Conservation (phyloP, 2,113 vertebrate genomes). For the Eublepharis macularius region DNA sequence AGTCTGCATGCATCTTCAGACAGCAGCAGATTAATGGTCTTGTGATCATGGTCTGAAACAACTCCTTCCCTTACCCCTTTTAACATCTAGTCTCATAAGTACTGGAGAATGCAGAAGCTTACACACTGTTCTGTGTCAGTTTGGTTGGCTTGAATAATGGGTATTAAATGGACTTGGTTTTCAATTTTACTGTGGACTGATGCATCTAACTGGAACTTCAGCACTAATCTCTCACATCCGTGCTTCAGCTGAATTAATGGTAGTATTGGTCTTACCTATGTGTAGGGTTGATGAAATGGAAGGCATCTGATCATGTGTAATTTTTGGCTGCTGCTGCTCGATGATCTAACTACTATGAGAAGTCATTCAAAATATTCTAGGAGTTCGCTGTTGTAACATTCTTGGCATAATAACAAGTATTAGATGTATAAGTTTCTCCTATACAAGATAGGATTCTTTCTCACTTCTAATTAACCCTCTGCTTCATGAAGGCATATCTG, state of each 20-base stretch:
- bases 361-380: not conserved
- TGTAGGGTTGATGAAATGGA: conserved; percentile 52
- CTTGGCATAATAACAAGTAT: not conserved
- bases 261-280: conserved; percentile 60
- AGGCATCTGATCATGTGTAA: not conserved
- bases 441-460: not conserved
- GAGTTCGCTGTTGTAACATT: not conserved
- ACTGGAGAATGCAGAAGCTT: too few relatives aligned
- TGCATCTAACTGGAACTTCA: too few relatives aligned
- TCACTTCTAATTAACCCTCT: not conserved
- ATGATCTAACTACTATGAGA: not conserved
- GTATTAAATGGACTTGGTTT: too few relatives aligned
- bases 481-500: not conserved
- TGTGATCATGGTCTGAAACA: too few relatives aligned
- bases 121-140: too few relatives aligned
- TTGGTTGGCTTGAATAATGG: too few relatives aligned
- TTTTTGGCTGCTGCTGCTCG: not conserved
- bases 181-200: too few relatives aligned
- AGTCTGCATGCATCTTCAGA: too few relatives aligned
- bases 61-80: too few relatives aligned
- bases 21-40: too few relatives aligned
- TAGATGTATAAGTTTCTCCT: not conserved
- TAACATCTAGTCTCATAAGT: too few relatives aligned
- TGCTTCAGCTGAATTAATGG: conserved; percentile 74
- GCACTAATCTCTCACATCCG: conserved; percentile 61